A percentile compares a stretch with the other conserved stretches of the same genome.
Evolutionary conservation across 2,797 vertebrate genomes (phyloP).

Genomic region (Platyrinchus mystaceus): DNA sequence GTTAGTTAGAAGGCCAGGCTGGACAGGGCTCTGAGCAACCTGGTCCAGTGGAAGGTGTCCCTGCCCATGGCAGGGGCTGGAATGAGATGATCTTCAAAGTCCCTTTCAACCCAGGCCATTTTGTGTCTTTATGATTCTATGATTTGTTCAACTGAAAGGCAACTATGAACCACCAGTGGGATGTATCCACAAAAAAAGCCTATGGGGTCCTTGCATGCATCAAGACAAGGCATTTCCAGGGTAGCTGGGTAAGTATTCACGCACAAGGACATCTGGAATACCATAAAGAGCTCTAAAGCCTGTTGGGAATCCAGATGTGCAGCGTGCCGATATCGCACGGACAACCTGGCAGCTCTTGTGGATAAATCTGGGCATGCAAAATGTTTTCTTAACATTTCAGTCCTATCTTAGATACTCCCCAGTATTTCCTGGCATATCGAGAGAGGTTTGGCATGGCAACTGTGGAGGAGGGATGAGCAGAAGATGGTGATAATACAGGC

Average conservation of each 20-base stretch:
- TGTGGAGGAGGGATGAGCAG: constrained; percentile 13
- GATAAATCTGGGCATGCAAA: constrained; percentile 19
- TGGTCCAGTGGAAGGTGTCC: neutral
- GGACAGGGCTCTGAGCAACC: neutral
- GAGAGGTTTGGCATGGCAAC: constrained; percentile 43
- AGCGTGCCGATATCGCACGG: rapidly evolving
- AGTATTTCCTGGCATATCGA: constrained; percentile 62
- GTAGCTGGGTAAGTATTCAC: neutral
- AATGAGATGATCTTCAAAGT: neutral
- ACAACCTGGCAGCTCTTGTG: constrained; percentile 3
- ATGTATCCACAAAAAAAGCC: neutral
- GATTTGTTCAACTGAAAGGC: neutral
- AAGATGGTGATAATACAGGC: constrained; percentile 8
- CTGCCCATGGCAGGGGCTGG: neutral
- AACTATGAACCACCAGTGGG: neutral
- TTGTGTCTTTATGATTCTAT: neutral
- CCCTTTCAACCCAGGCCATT: neutral
- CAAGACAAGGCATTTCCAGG: neutral
- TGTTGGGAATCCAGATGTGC: neutral
- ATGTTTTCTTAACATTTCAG: constrained; percentile 24
- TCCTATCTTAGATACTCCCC: constrained; percentile 25
- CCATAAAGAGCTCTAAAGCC: neutral
- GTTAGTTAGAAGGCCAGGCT: neutral
- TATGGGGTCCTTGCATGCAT: neutral
- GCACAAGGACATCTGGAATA: constrained; percentile 10